phyloP scores from a whole-genome alignment of 2,888 invertebrate species.

The Epinotia bilunana region DNA sequence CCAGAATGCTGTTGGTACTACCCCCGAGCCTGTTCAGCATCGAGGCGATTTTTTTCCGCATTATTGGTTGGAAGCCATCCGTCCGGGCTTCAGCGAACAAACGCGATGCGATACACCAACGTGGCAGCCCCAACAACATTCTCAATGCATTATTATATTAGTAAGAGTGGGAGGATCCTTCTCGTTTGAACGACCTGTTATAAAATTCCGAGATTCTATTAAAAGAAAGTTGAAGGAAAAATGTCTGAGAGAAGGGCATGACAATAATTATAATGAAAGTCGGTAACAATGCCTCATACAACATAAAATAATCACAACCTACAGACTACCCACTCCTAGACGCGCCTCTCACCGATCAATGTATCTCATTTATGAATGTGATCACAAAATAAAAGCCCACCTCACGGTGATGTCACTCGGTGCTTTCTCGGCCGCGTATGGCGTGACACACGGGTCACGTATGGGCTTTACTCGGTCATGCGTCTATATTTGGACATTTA shows the following conservation, averaged over 20 bases:
- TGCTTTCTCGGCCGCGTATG: constrained; percentile 25
- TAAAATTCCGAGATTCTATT: too few relatives aligned
- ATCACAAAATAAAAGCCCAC: constrained; percentile 23
- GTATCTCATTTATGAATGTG: constrained; percentile 1
- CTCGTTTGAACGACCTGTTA: background rate
- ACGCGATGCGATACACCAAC: too few relatives aligned
- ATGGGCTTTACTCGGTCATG: constrained; percentile 24
- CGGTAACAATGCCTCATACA: background rate
- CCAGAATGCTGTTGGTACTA: too few relatives aligned
- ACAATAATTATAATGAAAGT: background rate
- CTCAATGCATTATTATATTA: too few relatives aligned
- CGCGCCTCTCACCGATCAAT: background rate
- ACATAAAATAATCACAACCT: constrained; percentile 1
- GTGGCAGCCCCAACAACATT: too few relatives aligned
- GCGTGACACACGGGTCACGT: constrained; percentile 30
- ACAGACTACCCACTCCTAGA: background rate
- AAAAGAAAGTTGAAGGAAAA: background rate
- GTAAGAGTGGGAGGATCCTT: background rate
- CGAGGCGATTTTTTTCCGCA: background rate
- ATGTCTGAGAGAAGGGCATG: too few relatives aligned
- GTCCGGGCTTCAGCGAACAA: too few relatives aligned
- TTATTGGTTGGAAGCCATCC: too few relatives aligned
- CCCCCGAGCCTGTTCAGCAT: too few relatives aligned
- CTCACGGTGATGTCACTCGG: constrained; percentile 25
- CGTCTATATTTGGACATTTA: constrained; percentile 22